These are phyloP conservation scores for Heliopora coerulea DNA, from an alignment of 92 coral and sea anemone species.

Conservation along the genomic window DNA sequence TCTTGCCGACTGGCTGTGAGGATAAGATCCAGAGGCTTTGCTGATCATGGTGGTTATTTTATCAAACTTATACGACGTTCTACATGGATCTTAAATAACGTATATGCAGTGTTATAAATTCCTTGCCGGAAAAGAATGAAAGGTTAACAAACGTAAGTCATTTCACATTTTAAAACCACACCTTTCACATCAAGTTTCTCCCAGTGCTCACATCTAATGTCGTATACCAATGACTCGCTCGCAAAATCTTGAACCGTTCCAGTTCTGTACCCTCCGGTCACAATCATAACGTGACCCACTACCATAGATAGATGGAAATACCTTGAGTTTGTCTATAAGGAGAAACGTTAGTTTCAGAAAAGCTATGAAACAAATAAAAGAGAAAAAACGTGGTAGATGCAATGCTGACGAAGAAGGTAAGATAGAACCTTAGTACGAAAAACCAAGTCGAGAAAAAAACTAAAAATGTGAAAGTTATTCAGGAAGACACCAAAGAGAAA, in stretches of 20 bases:
- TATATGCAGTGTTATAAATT: no score
- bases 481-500: neutral
- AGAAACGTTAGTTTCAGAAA: neutral
- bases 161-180: no score
- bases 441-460: no score
- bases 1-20: no score
- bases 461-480: no score
- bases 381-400: neutral
- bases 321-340: constrained; percentile 70
- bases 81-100: no score
- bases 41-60: no score
- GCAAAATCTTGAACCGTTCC: constrained; percentile 61
- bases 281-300: constrained; percentile 69
- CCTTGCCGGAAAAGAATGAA: no score
- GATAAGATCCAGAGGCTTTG: no score
- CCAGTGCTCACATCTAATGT: constrained; percentile 82
- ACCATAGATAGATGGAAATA: constrained; percentile 76
- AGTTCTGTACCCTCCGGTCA: constrained; percentile 73
- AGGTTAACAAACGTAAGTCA: no score
- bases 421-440: no score
- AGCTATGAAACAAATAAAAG: neutral
- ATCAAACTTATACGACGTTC: no score
- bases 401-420: neutral
- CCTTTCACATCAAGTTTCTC: constrained; percentile 52
- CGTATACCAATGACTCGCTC: constrained; percentile 61